A percentile compares a stretch with the other conserved stretches of the same genome.
phyloP scores from a whole-genome alignment of 2,113 vertebrate genomes.

The Erpornis zantholeuca region DNA sequence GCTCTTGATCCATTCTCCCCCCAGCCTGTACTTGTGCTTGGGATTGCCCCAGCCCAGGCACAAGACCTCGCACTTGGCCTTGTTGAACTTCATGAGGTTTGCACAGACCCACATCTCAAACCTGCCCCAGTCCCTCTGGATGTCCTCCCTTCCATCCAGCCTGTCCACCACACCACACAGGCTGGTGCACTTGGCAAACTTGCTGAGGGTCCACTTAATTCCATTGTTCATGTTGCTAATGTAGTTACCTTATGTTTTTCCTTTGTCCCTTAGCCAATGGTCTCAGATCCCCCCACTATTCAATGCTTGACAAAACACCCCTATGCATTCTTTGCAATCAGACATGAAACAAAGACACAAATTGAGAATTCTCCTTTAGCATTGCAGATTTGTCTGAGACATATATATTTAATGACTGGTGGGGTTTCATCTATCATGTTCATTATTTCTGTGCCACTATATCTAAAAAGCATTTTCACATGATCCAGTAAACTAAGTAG shows the following conservation, averaged over 20 bases:
- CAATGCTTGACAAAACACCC: background rate
- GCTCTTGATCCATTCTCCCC: background rate
- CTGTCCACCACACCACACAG: background rate
- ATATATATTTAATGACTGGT: background rate
- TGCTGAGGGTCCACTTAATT: background rate
- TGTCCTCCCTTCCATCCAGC: background rate
- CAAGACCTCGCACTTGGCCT: background rate
- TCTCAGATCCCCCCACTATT: background rate
- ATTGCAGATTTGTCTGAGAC: background rate
- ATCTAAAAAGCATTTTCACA: background rate
- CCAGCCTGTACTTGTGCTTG: background rate
- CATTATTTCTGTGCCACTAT: background rate
- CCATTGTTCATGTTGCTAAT: background rate
- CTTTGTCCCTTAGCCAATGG: background rate
- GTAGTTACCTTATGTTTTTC: background rate
- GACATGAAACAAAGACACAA: background rate
- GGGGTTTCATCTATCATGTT: background rate
- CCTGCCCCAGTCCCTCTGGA: background rate
- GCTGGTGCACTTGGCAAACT: background rate
- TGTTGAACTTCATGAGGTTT: no score
- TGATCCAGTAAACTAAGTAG: background rate
- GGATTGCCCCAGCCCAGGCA: background rate
- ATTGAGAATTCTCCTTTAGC: background rate
- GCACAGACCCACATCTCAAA: rapidly evolving
- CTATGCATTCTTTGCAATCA: background rate